Evolutionary conservation across 2,113 vertebrate genomes (phyloP).

Genomic region (Mobula hypostoma): DNA sequence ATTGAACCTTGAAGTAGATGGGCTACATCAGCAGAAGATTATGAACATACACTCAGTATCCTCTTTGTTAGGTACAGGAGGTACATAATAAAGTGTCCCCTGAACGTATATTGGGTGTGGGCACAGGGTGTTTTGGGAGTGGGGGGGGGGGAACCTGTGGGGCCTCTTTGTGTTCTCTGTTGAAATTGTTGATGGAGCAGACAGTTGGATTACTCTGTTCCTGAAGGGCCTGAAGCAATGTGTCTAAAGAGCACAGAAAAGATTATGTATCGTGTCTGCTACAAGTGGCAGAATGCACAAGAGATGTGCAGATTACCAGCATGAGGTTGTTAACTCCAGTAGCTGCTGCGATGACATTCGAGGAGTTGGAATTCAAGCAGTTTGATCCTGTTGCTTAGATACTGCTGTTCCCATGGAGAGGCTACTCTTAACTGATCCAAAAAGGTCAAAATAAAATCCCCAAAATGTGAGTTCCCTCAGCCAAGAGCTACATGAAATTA

Average conservation of each 20-base stretch:
- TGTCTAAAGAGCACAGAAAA: constrained; percentile 78
- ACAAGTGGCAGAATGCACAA: constrained; percentile 66
- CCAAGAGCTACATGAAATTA: not conserved
- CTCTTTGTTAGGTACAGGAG: too few relatives aligned
- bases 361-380: constrained; percentile 59
- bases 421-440: constrained; percentile 66
- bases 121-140: too few relatives aligned
- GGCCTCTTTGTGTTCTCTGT: constrained; percentile 57
- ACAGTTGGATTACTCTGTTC: constrained; percentile 44
- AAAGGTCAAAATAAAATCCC: not conserved
- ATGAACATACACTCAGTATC: too few relatives aligned
- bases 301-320: constrained; percentile 47
- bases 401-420: constrained; percentile 69
- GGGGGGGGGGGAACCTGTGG: too few relatives aligned
- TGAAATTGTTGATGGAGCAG: constrained; percentile 65
- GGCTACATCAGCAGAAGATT: too few relatives aligned
- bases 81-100: too few relatives aligned
- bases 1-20: too few relatives aligned
- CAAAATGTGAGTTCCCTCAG: not conserved
- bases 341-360: constrained; percentile 52
- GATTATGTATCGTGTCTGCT: constrained; percentile 70
- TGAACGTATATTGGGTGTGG: too few relatives aligned
- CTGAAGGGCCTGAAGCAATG: constrained; percentile 62
- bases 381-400: constrained; percentile 79
- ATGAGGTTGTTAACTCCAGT: constrained; percentile 76